These are phyloP conservation scores for Melanotaenia trifasciata DNA, from an alignment of 2,797 vertebrate species.

Conservation along the genomic window DNA sequence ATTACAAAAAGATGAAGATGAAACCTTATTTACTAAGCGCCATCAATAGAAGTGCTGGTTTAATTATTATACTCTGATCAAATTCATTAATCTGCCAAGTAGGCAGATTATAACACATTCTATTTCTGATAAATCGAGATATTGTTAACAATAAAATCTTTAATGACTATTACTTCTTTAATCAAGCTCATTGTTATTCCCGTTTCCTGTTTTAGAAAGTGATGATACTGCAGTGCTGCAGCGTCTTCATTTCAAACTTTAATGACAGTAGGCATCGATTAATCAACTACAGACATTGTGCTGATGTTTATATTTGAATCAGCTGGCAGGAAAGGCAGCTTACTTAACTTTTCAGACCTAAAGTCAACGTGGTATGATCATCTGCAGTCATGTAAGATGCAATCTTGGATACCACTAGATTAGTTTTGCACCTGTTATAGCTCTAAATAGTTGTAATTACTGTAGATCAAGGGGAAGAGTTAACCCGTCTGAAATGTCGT, in stretches of 20 bases:
- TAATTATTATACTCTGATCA: constrained; percentile 49
- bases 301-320: constrained; percentile 6
- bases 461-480: too few species aligned
- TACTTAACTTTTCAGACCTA: background rate
- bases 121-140: constrained; percentile 36
- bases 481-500: too few species aligned
- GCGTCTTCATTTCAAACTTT: constrained; percentile 8
- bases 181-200: constrained; percentile 36
- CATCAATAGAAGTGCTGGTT: constrained; percentile 24
- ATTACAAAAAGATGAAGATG: constrained; percentile 33
- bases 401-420: too few species aligned
- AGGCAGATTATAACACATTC: constrained; percentile 26
- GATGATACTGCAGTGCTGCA: constrained; percentile 9
- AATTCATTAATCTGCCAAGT: constrained; percentile 38
- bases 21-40: constrained; percentile 47
- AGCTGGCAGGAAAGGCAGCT: constrained; percentile 13
- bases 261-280: constrained; percentile 3
- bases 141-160: constrained; percentile 48
- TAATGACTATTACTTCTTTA: constrained; percentile 32
- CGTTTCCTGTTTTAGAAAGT: constrained; percentile 27
- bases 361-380: too few species aligned
- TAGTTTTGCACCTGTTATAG: too few species aligned
- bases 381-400: too few species aligned
- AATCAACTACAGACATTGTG: constrained; percentile 14
- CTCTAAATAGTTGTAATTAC: too few species aligned